Conservation (phyloP, 92 coral and sea anemone genomes). For the Nematostella vectensis region DNA sequence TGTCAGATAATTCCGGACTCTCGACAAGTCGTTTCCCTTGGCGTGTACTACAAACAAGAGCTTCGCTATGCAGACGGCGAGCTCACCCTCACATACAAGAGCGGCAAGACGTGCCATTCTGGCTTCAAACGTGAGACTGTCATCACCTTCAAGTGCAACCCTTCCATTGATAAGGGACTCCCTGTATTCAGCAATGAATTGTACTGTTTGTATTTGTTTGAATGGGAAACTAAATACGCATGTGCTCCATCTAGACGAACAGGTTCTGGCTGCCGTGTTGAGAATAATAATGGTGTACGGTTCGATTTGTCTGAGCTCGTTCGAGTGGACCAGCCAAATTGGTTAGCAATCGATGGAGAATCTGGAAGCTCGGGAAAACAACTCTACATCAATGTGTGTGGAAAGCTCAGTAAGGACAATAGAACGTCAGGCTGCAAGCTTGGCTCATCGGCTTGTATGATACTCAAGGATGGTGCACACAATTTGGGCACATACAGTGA, state of each 20-base stretch:
- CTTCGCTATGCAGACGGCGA: conserved; percentile 76
- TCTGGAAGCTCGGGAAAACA: conserved; percentile 36
- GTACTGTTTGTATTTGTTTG: conserved; percentile 80
- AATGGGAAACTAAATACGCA: conserved; percentile 78
- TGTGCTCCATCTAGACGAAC: conserved; percentile 89
- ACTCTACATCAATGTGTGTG: conserved; percentile 80
- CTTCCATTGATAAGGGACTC: conserved; percentile 33
- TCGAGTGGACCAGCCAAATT: conserved; percentile 34
- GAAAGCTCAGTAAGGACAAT: conserved; percentile 19
- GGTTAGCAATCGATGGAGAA: conserved; percentile 82
- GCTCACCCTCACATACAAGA: conserved; percentile 57
- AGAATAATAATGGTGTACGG: conserved; percentile 30
- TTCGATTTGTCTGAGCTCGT: conserved; percentile 83
- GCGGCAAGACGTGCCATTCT: conserved; percentile 48
- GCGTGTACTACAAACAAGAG: conserved; percentile 39
- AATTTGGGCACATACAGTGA: conserved; percentile 58
- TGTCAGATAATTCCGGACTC: conserved; percentile 57
- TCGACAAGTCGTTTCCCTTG: conserved; percentile 37
- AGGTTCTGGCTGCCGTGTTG: conserved; percentile 69
- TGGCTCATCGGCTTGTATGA: conserved; percentile 62
- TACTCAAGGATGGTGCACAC: conserved; percentile 31
- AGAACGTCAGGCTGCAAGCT: conserved; percentile 42
- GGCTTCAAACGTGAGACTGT: conserved; percentile 65
- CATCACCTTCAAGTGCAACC: conserved; percentile 68
- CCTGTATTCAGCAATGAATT: conserved; percentile 59